Evolutionary conservation across 2,113 vertebrate genomes (phyloP), one percentile per base, ranked within the genome.

Genomic region (Elephas maximus): DNA sequence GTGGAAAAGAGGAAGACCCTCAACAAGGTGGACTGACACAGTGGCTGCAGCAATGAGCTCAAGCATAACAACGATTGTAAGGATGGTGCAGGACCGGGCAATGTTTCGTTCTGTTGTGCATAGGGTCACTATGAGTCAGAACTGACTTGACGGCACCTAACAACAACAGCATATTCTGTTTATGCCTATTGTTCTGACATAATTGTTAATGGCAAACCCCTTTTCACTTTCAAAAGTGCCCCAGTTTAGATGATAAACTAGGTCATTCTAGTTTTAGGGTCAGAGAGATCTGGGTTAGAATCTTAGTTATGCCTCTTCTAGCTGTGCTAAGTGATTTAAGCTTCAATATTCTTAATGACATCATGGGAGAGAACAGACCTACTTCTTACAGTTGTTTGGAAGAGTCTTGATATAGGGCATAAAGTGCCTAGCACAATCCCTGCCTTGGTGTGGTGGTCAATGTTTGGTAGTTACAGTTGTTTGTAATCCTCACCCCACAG

Each of bases 241-340:
- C 78, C 71, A 45, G 45, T 96, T 91, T 92, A 88, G 51, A 94
- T n/a, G 26, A 91, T 93, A 86, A 96, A 95, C 76, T 63, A 92
- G 92, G 83, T 73, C 60, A 83, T 2, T 3, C 28, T 87, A 67
- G 44, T 71, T 94, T 96, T n/a, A 81, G 65, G 69, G 33, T 77
- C 67, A 93, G 78, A 91, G 78, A 85, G 57, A 88, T 63, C 24
- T 53, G 44, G n/a, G 51, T 74, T 73, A 53, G 44, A 74, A 53
- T 91, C 57, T 95, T 45, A 91, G 76, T 17, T 48, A 63, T 30
- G 28, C 51, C 45, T 93, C 18, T 60, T 71, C 78, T 51, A n/a
- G 71, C 24, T 30, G 15, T 73, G 24, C 51, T 67, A 81, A 33
- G 28, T 48, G 65, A 67, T 41, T 87, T 81, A 63, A 15, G 84